Percentiles rank a stretch among this genome's conserved stretches.
Conservation (phyloP, 2,888 invertebrate genomes). For the Eurytoma californica region DNA sequence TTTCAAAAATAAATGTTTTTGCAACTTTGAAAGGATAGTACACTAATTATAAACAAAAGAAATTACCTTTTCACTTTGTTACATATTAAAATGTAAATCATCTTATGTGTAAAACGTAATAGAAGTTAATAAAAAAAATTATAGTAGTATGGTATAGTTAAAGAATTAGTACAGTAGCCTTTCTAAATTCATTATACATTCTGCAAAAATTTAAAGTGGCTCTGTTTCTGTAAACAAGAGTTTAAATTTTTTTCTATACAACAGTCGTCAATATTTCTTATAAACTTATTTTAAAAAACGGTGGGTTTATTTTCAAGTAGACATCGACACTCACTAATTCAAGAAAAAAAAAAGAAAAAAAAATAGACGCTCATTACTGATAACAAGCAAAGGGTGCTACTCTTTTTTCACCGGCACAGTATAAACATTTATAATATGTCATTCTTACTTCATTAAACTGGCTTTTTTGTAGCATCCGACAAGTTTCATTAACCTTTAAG, state of each 20-base stretch:
- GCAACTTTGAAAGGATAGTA: conserved; percentile 35
- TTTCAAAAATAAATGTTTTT: conserved; percentile 49
- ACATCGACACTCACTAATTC: conserved; percentile 42
- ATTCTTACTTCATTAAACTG: conserved; percentile 36
- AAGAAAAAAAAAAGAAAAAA: conserved; percentile 34
- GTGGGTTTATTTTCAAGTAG: conserved; percentile 52
- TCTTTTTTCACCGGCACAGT: conserved; percentile 38
- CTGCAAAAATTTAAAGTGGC: conserved; percentile 49
- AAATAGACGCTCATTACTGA: conserved; percentile 36
- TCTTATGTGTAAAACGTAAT: conserved; percentile 18
- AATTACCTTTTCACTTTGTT: conserved; percentile 25
- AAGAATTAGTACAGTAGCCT: conserved; percentile 44
- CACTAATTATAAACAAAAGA: conserved; percentile 43
- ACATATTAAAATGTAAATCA: conserved; percentile 18
- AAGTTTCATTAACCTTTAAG: conserved; percentile 42
- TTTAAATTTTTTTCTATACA: conserved; percentile 49
- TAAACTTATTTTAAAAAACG: conserved; percentile 52
- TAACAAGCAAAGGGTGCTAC: conserved; percentile 40
- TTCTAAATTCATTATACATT: conserved; percentile 45
- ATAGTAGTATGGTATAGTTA: conserved; percentile 27
- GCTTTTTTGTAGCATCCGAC: conserved; percentile 45
- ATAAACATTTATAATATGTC: conserved; percentile 50
- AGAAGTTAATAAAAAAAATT: conserved; percentile 26
- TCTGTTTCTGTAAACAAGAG: conserved; percentile 43
- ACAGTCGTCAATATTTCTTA: conserved; percentile 48